Percentiles rank a stretch among this genome's conserved stretches.
Evolutionary conservation across 2,113 vertebrate genomes (phyloP).

Genomic region (Ia io): DNA sequence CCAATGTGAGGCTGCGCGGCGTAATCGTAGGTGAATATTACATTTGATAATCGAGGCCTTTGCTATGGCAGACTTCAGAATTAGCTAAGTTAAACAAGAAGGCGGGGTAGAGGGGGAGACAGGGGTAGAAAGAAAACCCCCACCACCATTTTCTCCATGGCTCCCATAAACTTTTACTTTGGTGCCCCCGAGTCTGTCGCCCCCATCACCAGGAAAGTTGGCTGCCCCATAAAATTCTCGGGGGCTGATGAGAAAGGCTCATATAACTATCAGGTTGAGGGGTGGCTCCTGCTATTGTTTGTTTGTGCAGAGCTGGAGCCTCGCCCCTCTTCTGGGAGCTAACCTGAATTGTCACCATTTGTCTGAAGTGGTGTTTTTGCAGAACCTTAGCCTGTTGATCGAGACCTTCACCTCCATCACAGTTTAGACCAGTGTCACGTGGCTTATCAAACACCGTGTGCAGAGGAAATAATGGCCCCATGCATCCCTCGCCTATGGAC

Average conservation of each 20-base stretch:
- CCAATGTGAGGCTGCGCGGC: conserved; percentile 62
- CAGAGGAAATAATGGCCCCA: accelerated
- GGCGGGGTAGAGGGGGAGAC: neutral
- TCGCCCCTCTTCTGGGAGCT: neutral
- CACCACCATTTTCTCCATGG: conserved; percentile 3
- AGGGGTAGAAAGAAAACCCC: conserved; percentile 58
- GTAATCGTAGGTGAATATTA: conserved; percentile 71
- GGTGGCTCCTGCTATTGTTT: neutral
- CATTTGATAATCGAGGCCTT: conserved; percentile 76
- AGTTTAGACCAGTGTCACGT: neutral
- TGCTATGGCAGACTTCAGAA: conserved; percentile 52
- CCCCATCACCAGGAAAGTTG: conserved; percentile 12
- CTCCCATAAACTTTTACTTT: conserved; percentile 69
- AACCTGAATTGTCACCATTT: neutral
- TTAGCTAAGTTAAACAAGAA: conserved; percentile 45
- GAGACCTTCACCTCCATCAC: neutral
- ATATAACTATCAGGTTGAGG: neutral
- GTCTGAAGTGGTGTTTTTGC: neutral
- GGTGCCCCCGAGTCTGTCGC: conserved; percentile 82
- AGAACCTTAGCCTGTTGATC: neutral
- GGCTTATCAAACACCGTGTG: neutral
- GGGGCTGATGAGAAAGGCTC: conserved; percentile 52
- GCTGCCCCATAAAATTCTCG: conserved; percentile 43
- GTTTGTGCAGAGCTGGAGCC: neutral
- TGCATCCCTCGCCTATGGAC: neutral